Base-by-base conservation (phyloP, 2,888 invertebrate genomes). In the Stictocephala bisonia region DNA sequence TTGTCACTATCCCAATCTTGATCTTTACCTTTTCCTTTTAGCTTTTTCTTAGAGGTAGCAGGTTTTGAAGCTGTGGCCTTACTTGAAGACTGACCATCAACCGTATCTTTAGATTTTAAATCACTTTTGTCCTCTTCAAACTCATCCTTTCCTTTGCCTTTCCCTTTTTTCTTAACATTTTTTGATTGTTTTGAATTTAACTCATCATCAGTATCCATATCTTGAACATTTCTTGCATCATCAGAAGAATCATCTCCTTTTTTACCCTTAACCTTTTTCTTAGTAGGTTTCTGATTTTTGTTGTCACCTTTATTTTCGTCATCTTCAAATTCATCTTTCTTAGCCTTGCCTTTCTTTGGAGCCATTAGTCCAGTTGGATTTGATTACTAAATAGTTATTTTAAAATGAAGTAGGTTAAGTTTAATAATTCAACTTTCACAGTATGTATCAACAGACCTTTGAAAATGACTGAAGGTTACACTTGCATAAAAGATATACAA, bases 1-100 rank as follows among this genome's bases (percentile, higher is more conserved):
- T 86, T 86, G 70, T 88, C 87, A 72, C 87, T 87, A 71, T 87
- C 86, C 79, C 86, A 86, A 74, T 86, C 87, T 51, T 82, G 85
- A 74, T 84, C 83, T 78, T 87, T 88, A 13, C 86, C 86, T 83
- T 88, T 88, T 22, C 84, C 78, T 76, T 80, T 80, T 77, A 86
- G 85, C 86, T 88, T 88, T 80, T 88, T 89, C 79, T 86, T 86
- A 35, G 84, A 81, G n/a, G n/a, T n/a, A 9, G 82, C 84, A 31
- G 85, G 83, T 80, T 85, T 85, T 2, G 83, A 9, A 40, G 69
- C 68, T 29, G 69, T 31, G 24, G 67, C 40, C 71, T 66, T 71
- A 60, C 53, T 41, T 41, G 48, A 56, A 18, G 40, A 26, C 44
- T 75, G 58, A 7, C 60, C 56, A 29, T 51, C 41, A 15, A 26